Conservation (phyloP, 2,797 vertebrate species). For the Tachyglossus aculeatus region DNA sequence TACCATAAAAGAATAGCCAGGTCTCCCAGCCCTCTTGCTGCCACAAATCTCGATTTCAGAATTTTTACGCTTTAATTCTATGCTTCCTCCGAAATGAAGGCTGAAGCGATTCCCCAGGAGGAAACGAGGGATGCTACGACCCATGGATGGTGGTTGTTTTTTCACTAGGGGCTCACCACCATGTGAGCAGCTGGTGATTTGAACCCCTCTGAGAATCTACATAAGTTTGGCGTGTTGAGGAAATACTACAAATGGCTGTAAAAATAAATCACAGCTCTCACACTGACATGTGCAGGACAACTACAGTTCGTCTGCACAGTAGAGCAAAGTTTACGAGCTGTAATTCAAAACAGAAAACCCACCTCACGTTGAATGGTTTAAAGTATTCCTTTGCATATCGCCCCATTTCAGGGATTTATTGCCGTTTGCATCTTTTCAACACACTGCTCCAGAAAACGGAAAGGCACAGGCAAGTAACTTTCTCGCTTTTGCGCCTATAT, state of each 20-base stretch:
- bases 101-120: background rate
- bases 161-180: background rate
- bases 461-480: constrained; percentile 27
- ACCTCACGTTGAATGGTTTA: background rate
- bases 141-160: background rate
- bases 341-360: constrained; percentile 41
- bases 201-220: constrained; percentile 4
- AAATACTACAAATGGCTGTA: constrained; percentile 23
- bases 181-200: constrained; percentile 5
- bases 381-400: background rate
- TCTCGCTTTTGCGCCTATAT: too few relatives aligned
- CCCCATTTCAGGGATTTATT: background rate
- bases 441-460: background rate
- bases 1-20: too few relatives aligned
- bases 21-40: too few relatives aligned
- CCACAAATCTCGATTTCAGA: background rate
- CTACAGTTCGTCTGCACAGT: constrained; percentile 10
- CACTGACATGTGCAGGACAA: constrained; percentile 22
- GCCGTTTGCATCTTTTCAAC: background rate
- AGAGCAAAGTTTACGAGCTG: constrained; percentile 11
- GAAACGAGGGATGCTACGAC: background rate
- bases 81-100: background rate
- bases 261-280: constrained; percentile 3
- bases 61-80: background rate
- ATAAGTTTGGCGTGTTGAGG: constrained; percentile 4